Percentiles rank a stretch among this genome's conserved stretches.
phyloP scores from a whole-genome alignment of 2,113 vertebrate genomes.

The Crocuta crocuta region DNA sequence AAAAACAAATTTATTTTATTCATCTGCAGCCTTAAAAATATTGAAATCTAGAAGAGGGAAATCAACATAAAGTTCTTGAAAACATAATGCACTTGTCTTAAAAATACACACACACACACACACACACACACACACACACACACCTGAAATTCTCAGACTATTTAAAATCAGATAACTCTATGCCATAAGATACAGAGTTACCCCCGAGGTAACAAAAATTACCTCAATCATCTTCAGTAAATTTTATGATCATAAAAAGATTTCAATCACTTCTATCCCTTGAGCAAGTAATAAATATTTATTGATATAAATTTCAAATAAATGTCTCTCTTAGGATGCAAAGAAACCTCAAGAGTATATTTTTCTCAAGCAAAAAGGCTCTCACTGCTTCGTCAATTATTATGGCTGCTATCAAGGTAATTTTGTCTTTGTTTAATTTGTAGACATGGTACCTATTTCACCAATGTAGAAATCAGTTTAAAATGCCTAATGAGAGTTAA shows the following conservation, averaged over 20 bases:
- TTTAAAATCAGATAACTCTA: neutral
- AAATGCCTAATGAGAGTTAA: neutral
- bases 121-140: neutral
- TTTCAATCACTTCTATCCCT: conserved; percentile 6
- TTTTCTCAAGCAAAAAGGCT: conserved; percentile 28
- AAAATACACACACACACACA: neutral
- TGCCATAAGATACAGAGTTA: neutral
- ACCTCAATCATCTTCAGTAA: neutral
- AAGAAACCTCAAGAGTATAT: neutral
- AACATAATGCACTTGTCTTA: neutral
- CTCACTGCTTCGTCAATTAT: neutral
- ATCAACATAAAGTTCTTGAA: neutral
- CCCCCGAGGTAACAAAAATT: neutral
- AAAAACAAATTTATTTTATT: too few relatives aligned
- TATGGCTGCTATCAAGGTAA: neutral
- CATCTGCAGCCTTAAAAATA: neutral
- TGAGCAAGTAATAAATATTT: conserved; percentile 41
- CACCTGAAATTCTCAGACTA: neutral
- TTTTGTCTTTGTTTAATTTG: conserved; percentile 47
- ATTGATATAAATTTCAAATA: conserved; percentile 45
- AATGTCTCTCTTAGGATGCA: neutral
- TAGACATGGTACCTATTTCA: neutral
- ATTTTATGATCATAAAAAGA: neutral
- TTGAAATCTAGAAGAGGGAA: neutral
- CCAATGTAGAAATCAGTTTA: conserved; percentile 19